These are phyloP conservation scores for Polyergus mexicanus DNA, from an alignment of 1,140 invertebrate genomes.

Conservation along the genomic window DNA sequence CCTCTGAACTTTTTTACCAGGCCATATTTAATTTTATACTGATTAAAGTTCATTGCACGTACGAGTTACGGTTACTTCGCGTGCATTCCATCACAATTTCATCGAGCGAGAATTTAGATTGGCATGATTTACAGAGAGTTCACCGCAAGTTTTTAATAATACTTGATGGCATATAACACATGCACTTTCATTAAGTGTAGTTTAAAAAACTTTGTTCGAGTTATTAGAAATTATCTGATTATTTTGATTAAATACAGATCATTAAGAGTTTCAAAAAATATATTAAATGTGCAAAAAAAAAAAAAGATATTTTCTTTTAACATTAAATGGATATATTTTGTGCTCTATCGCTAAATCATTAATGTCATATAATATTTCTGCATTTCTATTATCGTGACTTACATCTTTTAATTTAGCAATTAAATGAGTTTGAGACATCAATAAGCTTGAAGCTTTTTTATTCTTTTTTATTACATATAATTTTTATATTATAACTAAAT, in stretches of 20 bases:
- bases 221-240: constrained; percentile 1
- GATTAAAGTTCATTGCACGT: constrained; percentile 54
- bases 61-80: constrained; percentile 25
- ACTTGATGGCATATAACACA: constrained; percentile 6
- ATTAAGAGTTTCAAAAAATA: constrained; percentile 5
- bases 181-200: neutral
- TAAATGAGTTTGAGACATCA: neutral
- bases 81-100: constrained; percentile 15
- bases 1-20: constrained; percentile 27
- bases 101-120: constrained; percentile 52
- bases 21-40: constrained; percentile 33
- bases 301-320: neutral
- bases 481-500: neutral
- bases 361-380: neutral
- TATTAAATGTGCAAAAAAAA: neutral
- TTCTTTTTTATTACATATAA: constrained; percentile 1
- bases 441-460: neutral
- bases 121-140: constrained; percentile 21
- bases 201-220: constrained; percentile 3
- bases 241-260: neutral
- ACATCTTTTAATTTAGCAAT: neutral
- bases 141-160: constrained; percentile 19
- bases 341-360: neutral
- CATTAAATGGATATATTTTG: neutral
- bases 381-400: neutral